Conservation (phyloP, 1,140 invertebrate genomes). For the Whitmania pigra region DNA sequence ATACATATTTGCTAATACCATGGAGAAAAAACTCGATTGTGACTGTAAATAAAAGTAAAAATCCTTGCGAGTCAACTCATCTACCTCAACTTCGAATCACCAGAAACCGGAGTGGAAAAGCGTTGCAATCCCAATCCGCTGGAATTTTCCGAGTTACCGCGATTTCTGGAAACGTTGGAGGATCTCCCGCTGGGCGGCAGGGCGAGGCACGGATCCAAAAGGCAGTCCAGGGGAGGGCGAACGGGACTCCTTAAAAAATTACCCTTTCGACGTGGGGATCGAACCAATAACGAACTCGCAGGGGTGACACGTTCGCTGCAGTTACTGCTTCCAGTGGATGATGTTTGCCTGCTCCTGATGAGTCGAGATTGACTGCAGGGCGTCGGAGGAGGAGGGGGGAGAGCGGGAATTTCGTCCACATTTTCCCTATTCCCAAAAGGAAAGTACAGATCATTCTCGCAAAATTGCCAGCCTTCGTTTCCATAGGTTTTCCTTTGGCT, state of each 20-base stretch:
- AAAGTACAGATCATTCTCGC: slow-evolving; percentile 37
- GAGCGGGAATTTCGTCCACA: slow-evolving; percentile 50
- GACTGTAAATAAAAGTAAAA: no score
- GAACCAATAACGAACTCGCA: neutral
- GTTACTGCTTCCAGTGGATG: slow-evolving; percentile 56
- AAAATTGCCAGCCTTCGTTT: slow-evolving; percentile 31
- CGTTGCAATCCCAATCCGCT: no score
- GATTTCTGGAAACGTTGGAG: neutral
- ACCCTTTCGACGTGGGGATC: neutral
- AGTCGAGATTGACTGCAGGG: slow-evolving; percentile 52
- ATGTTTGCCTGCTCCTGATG: slow-evolving; percentile 59
- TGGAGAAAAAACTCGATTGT: no score
- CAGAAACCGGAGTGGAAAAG: no score
- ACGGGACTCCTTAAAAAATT: neutral
- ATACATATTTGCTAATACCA: no score
- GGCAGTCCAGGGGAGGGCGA: neutral
- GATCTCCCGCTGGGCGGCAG: slow-evolving; percentile 6
- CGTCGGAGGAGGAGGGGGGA: slow-evolving; percentile 66
- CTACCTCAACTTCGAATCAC: no score
- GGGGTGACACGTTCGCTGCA: slow-evolving; percentile 35
- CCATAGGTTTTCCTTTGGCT: neutral
- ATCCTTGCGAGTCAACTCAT: no score
- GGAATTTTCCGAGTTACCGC: no score
- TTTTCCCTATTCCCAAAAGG: slow-evolving; percentile 27
- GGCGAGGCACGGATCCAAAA: neutral